phyloP scores from a whole-genome alignment of 2,888 invertebrate species.

The Caenorhabditis plicata region DNA sequence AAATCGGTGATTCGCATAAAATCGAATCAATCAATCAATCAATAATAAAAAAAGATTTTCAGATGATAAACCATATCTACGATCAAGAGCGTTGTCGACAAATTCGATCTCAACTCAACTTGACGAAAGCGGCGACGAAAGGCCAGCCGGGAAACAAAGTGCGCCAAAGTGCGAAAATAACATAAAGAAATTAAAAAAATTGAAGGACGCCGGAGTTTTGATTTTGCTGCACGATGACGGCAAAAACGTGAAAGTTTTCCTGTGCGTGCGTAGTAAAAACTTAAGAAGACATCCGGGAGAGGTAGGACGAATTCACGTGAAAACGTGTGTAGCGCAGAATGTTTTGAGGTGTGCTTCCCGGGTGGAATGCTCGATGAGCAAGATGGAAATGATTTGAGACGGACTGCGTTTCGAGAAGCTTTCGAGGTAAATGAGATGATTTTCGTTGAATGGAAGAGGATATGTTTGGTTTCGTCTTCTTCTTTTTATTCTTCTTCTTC shows the following conservation, averaged over 20 bases:
- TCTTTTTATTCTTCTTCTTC: no score
- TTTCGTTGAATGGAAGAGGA: slow-evolving; percentile 7
- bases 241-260: slow-evolving; percentile 26
- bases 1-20: background rate
- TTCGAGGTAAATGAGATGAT: slow-evolving; percentile 28
- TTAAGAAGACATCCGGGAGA: slow-evolving; percentile 37
- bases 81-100: slow-evolving; percentile 1
- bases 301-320: slow-evolving; percentile 4
- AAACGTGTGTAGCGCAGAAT: background rate
- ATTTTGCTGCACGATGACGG: slow-evolving; percentile 25
- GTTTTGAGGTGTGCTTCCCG: slow-evolving; percentile 42
- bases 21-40: background rate
- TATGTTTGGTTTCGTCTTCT: no score
- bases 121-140: slow-evolving; percentile 6
- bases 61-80: slow-evolving; percentile 2
- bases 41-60: background rate
- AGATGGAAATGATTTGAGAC: slow-evolving; percentile 20
- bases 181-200: background rate
- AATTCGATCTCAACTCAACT: slow-evolving; percentile 6
- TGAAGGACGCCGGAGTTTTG: slow-evolving; percentile 40
- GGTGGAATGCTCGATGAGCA: slow-evolving; percentile 43
- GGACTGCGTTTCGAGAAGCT: slow-evolving; percentile 44
- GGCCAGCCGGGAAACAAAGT: no score
- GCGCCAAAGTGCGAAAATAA: no score
- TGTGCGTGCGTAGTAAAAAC: slow-evolving; percentile 34